Evolutionary conservation across 2,113 vertebrate species (phyloP), one percentile per base, ranked within the genome.

Genomic region (Noturus placidus): DNA sequence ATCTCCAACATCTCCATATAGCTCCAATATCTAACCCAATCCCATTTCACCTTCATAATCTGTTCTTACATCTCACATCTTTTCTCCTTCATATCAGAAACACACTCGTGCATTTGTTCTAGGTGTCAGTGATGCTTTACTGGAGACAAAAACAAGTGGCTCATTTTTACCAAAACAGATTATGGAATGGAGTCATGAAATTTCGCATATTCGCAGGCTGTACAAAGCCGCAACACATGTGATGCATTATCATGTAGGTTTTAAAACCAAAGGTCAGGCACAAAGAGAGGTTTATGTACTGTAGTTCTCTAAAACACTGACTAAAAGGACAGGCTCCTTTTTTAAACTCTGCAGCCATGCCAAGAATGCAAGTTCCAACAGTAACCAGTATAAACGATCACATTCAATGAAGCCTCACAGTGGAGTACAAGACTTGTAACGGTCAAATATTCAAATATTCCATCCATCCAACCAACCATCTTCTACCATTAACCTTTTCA

Each of bases 21-120:
- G n/a, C n/a, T n/a, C n/a, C n/a, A n/a, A n/a, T 52, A 67, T 79
- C n/a, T 79, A 86, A 67, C n/a, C 65, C 33, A 85, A 77, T 22
- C 54, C 59, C 15, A 54, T 76, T 76, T 76, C 22, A 25, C 22
- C 17, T 77, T 46, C 56, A 86, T 42, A 63, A 57, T 63, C 70
- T 35, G 27, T 33, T 52, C 50, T 14, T 22, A 10, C 30, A 35
- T 20, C 52, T 33, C 14, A 63, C 56, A 86, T n/a, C 72, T 78
- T 78, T 78, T 72, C 46, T 20, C 56, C 30, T 57, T 30, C 19
- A 8, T 14, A 57, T 56, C 11, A 63, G 59, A 46, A 27, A n/a
- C 17, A 70, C 65, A 54, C 61, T 69, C 3, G 33, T 5, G 30
- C 35, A 52, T 59, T 57, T 9, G 7, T 42, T 72, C 54, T 20